Base-by-base conservation (phyloP, 2,113 vertebrate species). In the Progne subis region DNA sequence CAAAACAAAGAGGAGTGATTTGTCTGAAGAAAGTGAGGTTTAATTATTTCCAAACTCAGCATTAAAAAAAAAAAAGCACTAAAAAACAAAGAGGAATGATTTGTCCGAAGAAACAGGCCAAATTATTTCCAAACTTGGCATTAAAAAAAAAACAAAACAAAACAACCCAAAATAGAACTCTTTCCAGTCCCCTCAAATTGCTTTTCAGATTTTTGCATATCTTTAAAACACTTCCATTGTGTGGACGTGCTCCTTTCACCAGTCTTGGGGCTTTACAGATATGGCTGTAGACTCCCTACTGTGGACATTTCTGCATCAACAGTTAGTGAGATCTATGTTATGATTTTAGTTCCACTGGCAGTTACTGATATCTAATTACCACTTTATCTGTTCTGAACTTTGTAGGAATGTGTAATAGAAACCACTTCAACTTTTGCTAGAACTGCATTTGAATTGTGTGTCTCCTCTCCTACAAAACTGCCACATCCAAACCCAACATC, bases 1-100 rank as follows among this genome's bases (percentile, higher is more conserved):
- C 76, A 84, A 93, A 96, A 92, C 80, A 94, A 94, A 94, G 79
- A 82, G 29, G 23, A 85, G 47, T 59, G 80, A 93, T 90, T 92
- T 84, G 69, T 94, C 88, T 75, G 64, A 70, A 83, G 72, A 88
- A 90, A 70, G 24, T 34, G 63, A 72, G n/a, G 57, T 41, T 53
- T 85, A 83, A 75, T 94, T 94, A n/a, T 94, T 95, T 94, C 80
- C 68, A 92, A 93, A 75, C 5, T 69, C 6, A 1, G 14, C 18
- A 55, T 77, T 79, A 57, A 65, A 68, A 61, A 37, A 37, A 37
- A 37, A 77, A 39, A 61, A 28, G 7, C 5, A 2, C 39, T 88
- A 81, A 47, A 86, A 91, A 94, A 94, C 64, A 92, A 94, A 92
- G 53, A 79, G 14, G 16, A 85, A 63, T 61, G 76, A 91, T 90